Base-by-base conservation (phyloP, 2,797 vertebrate species). In the Hippoglossus hippoglossus region DNA sequence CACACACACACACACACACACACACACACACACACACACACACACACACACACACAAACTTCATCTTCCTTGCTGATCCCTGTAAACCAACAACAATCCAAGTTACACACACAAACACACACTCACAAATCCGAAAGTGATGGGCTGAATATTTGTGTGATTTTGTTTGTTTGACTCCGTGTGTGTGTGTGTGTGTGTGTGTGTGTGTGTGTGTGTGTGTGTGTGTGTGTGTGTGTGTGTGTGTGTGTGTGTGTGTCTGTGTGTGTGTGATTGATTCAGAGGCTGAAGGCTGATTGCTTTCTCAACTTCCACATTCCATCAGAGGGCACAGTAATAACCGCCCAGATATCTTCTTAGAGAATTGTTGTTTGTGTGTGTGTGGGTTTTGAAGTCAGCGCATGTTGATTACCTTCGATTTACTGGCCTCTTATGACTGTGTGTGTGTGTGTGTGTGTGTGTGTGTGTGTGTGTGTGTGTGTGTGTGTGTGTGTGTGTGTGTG, bases 231-330 rank as follows among this genome's bases (percentile, higher is more conserved):
- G 64, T 52, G 60, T 52, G 60, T 46, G 62, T 11, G 76, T 82
- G 7, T 49, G 60, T 52, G 60, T 46, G 64, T 11, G 76, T 49
- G 60, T 52, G 60, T 46, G 64, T 11, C 51, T 61, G 51, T 55
- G 64, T 49, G 60, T 52, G 60, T 46, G 64, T 11, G 76, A 73
- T 71, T 89, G 73, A 84, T 89, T 90, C 67, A 68, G 73, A 85
- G 75, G 84, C 73, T 77, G 78, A 84, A 77, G 59, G 85, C 80
- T 89, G 90, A 94, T 91, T 91, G 77, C 87, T 90, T 94, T 87
- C 80, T 81, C 76, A 50, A 75, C 84, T 68, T 82, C 39, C 66
- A 54, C 59, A 63, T 74, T 56, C 66, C 60, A 63, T 78, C 68
- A 83, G 82, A 87, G 79, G 71, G 61, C 71, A 53, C 57, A 56